Evolutionary conservation across 2,888 invertebrate species (phyloP), one percentile per base, ranked within the genome.

Genomic region (Xestia sexstrigata): DNA sequence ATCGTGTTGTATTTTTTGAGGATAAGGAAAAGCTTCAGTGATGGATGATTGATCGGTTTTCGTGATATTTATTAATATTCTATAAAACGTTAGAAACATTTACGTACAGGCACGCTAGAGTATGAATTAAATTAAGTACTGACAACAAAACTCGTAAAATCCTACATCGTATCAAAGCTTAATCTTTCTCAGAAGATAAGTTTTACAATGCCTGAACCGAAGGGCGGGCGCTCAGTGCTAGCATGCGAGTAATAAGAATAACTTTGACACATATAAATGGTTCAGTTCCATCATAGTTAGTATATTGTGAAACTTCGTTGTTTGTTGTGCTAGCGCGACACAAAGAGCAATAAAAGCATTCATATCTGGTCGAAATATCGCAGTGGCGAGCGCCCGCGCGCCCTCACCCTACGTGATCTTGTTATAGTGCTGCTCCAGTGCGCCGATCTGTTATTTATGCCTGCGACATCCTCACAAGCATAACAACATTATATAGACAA

Each of bases 381-480:
- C 84, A 80, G 81, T 73, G 78, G 82, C 84, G 79, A 70, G 62
- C 63, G 69, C 17, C 45, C 30, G 35, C 62, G 60, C 60, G 30
- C 35, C 20, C 47, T 49, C 42, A 30, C 81, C 63, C 89, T 87
- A 92, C 93, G 92, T 93, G 92, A 93, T 93, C 92, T 93, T 88
- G 89, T 93, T 93, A 92, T 81, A 74, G 78, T 78, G 81, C 66
- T 81, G 81, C 78, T 83, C 79, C 83, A 81, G 76, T 79, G 67
- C 80, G 67, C 79, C 79, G 77, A 88, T 88, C 84, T 84, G 79
- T 77, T 90, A 89, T 88, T 89, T 90, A 90, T 90, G 83, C 88
- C 81, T 82, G 74, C 47, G 35, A 67, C 55, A 73, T 70, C 52
- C 68, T 63, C 58, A 67, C 39, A 13, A 68, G 39, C 58, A 66